These are phyloP conservation scores for Ailuropoda melanoleuca DNA, from an alignment of 2,113 vertebrate genomes.

Conservation along the genomic window DNA sequence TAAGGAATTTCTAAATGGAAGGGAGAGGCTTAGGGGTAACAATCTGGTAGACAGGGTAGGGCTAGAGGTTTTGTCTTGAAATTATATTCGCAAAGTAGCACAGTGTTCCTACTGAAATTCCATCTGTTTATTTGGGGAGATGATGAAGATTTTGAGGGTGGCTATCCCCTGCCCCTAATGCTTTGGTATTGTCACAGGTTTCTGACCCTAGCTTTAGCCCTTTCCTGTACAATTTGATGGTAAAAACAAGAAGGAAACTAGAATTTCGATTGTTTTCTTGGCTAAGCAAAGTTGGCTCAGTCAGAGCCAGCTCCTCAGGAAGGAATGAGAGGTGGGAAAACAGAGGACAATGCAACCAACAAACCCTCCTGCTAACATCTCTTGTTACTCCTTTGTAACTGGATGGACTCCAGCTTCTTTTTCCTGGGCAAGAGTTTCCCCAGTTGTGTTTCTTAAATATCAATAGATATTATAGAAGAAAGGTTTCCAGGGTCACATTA, in stretches of 20 bases:
- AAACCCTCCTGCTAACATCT: not conserved
- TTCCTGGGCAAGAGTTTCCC: not conserved
- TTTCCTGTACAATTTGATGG: not conserved
- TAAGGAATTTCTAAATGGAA: not conserved
- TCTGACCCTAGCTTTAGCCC: not conserved
- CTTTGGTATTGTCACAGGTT: not conserved
- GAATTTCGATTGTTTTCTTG: not conserved
- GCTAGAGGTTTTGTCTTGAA: slow-evolving; percentile 14
- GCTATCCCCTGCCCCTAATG: not conserved
- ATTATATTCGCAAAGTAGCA: not conserved
- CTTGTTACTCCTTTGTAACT: not conserved
- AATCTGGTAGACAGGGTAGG: not conserved
- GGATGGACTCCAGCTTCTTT: not conserved
- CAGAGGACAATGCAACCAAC: not conserved
- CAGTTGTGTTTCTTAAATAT: not conserved
- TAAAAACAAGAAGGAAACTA: not conserved
- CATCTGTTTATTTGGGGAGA: not conserved
- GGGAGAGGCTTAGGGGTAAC: not conserved
- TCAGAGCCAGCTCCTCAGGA: not conserved
- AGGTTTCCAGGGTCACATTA: not conserved
- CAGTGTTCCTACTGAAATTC: not conserved
- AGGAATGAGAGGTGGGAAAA: not conserved
- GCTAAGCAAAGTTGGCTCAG: not conserved
- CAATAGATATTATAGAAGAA: not conserved
- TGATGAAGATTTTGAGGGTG: not conserved